These are phyloP conservation scores for Oscarella lobularis DNA, from an alignment of 37 sponge, comb jelly and placozoan genomes.

Conservation along the genomic window DNA sequence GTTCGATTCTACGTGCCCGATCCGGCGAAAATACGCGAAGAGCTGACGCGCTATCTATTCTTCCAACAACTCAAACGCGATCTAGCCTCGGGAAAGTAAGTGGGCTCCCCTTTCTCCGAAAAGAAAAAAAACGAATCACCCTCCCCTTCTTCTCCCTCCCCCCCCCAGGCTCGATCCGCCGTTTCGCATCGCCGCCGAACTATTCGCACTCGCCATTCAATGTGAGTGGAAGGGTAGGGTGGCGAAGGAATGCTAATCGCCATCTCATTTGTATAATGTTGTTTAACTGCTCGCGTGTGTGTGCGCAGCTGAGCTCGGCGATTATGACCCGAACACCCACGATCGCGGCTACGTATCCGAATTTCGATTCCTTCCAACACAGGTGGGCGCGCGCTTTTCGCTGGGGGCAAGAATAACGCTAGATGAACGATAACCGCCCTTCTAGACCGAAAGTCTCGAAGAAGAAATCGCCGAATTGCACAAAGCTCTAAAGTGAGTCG, in stretches of 20 bases:
- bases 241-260: too few relatives aligned
- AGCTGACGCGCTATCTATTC: slow-evolving; percentile 15
- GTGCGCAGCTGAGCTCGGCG: slow-evolving; percentile 68
- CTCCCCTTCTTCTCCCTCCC: too few relatives aligned
- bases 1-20: slow-evolving; percentile 36
- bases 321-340: slow-evolving; percentile 66
- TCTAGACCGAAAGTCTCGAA: slow-evolving; percentile 7
- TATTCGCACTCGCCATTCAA: slow-evolving; percentile 11
- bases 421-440: too few relatives aligned
- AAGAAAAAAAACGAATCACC: too few relatives aligned
- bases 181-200: not conserved
- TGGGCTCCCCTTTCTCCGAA: not conserved
- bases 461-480: slow-evolving; percentile 10
- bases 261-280: too few relatives aligned
- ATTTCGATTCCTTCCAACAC: slow-evolving; percentile 35
- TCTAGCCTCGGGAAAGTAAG: slow-evolving; percentile 21
- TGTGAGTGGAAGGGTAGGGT: slow-evolving; percentile 12
- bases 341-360: slow-evolving; percentile 55
- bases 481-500: slow-evolving; percentile 3
- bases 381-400: slow-evolving; percentile 27
- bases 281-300: too few relatives aligned
- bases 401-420: too few relatives aligned
- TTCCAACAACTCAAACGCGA: slow-evolving; percentile 42
- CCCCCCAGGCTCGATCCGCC: not conserved
- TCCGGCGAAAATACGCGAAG: slow-evolving; percentile 11